Conservation (phyloP, 2,888 invertebrate species). For the Agrochola lota region DNA sequence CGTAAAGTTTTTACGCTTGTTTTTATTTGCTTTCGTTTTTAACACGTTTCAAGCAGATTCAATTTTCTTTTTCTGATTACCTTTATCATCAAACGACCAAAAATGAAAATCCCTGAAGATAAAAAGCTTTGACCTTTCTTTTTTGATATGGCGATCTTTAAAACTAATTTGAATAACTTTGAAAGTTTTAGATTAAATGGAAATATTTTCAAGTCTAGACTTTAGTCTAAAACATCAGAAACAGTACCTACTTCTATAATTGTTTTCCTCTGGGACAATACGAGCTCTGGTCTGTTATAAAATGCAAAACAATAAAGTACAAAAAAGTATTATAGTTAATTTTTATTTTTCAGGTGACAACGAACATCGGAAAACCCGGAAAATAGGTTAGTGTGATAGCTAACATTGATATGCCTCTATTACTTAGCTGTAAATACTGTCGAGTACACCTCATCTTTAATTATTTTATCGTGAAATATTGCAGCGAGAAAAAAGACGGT, state of each 20-base stretch:
- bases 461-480: constrained; percentile 6
- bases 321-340: not conserved
- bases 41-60: not conserved
- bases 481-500: not conserved
- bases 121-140: constrained; percentile 11
- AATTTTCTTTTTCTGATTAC: not conserved
- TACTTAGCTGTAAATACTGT: not conserved
- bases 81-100: not conserved
- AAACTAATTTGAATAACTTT: constrained; percentile 41
- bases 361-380: not conserved
- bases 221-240: not conserved
- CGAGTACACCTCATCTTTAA: not conserved
- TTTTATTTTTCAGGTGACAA: constrained; percentile 8
- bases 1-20: constrained; percentile 19
- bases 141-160: constrained; percentile 14
- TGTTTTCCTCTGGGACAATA: not conserved
- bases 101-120: constrained; percentile 24
- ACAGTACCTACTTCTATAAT: too few species aligned
- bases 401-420: not conserved
- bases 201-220: constrained; percentile 23
- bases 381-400: not conserved
- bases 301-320: not conserved
- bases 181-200: constrained; percentile 32
- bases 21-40: constrained; percentile 29
- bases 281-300: not conserved